phyloP scores from a whole-genome alignment of 2,797 vertebrate genomes.

The Poeciliopsis paucimaculata region DNA sequence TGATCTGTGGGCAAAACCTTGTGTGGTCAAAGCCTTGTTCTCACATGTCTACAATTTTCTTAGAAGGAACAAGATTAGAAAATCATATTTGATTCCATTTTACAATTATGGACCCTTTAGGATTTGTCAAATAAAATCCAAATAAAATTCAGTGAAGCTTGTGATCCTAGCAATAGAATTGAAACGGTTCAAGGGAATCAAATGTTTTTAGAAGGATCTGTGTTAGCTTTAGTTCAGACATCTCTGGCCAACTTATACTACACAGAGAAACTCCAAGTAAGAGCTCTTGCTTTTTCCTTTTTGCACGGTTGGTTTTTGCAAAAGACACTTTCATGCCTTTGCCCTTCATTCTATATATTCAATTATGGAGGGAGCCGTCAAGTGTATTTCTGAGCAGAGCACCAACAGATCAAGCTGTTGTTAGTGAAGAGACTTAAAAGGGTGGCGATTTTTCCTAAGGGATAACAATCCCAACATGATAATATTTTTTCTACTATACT shows the following conservation, averaged over 20 bases:
- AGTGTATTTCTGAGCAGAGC: neutral
- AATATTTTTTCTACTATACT: neutral
- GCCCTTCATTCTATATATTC: neutral
- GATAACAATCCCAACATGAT: neutral
- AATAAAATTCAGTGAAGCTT: neutral
- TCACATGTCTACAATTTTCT: neutral
- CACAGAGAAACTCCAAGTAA: neutral
- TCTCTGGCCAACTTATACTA: neutral
- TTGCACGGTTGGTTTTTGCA: neutral
- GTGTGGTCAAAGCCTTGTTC: neutral
- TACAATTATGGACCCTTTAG: neutral
- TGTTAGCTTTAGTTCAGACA: neutral
- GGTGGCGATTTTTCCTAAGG: neutral
- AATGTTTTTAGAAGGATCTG: neutral
- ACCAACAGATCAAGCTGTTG: neutral
- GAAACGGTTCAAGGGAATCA: neutral
- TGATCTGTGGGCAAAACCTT: neutral
- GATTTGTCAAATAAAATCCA: neutral
- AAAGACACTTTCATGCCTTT: neutral
- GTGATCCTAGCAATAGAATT: neutral
- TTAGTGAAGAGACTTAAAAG: neutral
- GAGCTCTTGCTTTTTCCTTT: neutral
- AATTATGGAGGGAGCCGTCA: neutral
- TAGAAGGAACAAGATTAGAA: neutral
- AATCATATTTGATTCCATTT: neutral